These are phyloP conservation scores for Gymnoscopelus microlampas DNA, from an alignment of 2,797 vertebrate genomes.

Conservation along the genomic window DNA sequence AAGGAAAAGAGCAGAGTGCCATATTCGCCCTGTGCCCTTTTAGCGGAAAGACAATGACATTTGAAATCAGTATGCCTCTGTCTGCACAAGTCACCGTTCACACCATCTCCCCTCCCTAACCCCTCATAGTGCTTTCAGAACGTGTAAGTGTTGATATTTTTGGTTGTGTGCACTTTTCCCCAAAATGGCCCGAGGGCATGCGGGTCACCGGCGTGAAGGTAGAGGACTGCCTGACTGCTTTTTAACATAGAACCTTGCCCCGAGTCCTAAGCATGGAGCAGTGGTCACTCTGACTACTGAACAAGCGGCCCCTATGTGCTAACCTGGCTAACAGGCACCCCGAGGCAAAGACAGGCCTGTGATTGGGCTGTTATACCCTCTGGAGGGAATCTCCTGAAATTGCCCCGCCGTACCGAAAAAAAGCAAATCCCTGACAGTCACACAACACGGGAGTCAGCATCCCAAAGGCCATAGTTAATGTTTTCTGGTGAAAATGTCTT, in stretches of 20 bases:
- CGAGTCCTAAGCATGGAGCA: conserved; percentile 46
- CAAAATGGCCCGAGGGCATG: conserved; percentile 58
- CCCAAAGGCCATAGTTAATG: conserved; percentile 41
- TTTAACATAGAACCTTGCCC: conserved; percentile 55
- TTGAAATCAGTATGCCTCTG: background rate
- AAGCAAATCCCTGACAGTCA: conserved; percentile 16
- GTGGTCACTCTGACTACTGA: conserved; percentile 45
- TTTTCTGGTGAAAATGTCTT: conserved; percentile 19
- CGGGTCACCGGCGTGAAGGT: conserved; percentile 44
- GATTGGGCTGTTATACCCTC: conserved; percentile 49
- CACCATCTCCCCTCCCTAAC: background rate
- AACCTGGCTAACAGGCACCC: conserved; percentile 38
- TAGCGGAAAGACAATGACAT: too few relatives aligned
- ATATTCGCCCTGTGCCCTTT: too few relatives aligned
- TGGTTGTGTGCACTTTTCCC: conserved; percentile 52
- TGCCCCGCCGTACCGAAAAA: conserved; percentile 22
- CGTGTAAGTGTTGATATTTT: conserved; percentile 56
- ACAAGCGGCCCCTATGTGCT: conserved; percentile 46
- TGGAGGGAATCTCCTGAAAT: conserved; percentile 45
- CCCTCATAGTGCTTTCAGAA: conserved; percentile 31
- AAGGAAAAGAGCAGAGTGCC: too few relatives aligned
- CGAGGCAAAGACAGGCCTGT: conserved; percentile 49
- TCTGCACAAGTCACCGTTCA: background rate
- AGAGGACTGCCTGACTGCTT: conserved; percentile 52
- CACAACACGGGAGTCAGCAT: conserved; percentile 23